Conservation (phyloP, 2,888 invertebrate species). For the Drosophila anceps region DNA sequence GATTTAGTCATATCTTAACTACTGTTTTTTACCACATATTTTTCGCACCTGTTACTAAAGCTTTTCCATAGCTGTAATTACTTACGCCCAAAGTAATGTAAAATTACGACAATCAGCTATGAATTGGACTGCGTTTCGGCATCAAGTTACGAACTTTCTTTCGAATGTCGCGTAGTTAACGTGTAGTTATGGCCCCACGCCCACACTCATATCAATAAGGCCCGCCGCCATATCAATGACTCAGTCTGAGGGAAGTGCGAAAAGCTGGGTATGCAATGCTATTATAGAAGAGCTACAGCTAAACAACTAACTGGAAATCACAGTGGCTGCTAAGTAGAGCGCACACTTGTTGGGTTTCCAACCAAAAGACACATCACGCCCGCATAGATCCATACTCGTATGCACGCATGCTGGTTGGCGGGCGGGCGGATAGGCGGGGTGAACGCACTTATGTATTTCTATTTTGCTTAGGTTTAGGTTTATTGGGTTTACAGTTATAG, state of each 20-base stretch:
- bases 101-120: conserved; percentile 31
- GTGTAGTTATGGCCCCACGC: conserved; percentile 15
- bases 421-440: conserved; percentile 40
- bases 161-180: conserved; percentile 27
- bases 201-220: conserved; percentile 5
- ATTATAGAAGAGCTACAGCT: not conserved
- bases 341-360: conserved; percentile 82
- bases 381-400: conserved; percentile 47
- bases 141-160: conserved; percentile 54
- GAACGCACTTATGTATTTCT: conserved; percentile 59
- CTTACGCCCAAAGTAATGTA: not conserved
- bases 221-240: conserved; percentile 42
- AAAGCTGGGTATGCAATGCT: conserved; percentile 54
- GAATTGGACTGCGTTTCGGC: conserved; percentile 42
- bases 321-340: conserved; percentile 54
- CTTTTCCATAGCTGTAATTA: conserved; percentile 6
- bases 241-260: conserved; percentile 66
- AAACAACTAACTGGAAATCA: conserved; percentile 63
- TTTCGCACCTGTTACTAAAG: conserved; percentile 1
- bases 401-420: conserved; percentile 15
- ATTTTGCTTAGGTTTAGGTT: conserved; percentile 11
- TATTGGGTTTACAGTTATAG: conserved; percentile 6
- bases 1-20: not conserved
- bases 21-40: not conserved
- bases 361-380: conserved; percentile 39